Evolutionary conservation across 2,113 vertebrate species (phyloP), one percentile per base, ranked within the genome.

Genomic region (Catagonus wagneri): DNA sequence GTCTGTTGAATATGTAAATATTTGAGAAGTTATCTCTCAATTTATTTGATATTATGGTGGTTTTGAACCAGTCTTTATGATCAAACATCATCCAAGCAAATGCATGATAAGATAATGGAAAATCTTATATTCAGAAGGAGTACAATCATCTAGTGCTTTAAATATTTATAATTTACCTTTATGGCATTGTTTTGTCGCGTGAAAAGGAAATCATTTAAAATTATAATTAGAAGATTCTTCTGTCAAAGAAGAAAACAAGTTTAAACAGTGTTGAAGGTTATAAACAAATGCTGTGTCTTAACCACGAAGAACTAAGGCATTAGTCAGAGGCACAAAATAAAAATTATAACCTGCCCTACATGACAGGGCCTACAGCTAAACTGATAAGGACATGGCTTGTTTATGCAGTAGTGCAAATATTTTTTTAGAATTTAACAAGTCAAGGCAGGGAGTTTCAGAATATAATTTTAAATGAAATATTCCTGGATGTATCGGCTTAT

Each of bases 191-290:
- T 71, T 95, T 90, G 60, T 54, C 72, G 72, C 87, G 39, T 44
- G 71, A 76, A 88, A 92, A 60, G 22, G 20, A 78, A 96, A 93
- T 66, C 44, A 90, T 96, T 97, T 96, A 90, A 94, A 93, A 96
- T 97, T 96, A 44, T 90, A 88, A 94, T 78, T 29, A 86, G 54
- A 84, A 93, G 44, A 72, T 16, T 6, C 36, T 93, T 90, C 76
- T 92, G 76, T 66, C 52, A 97, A 52, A 39, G 52, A 72, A 61
- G 22, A 92, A 60, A 96, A 83, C 25, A 63, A 52, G 72, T 91
- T 93, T 80, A 63, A 50, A 78, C 13, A 32, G 54, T 63, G 12
- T 61, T 78, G 78, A 95, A 89, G 63, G 52, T 85, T 60, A 91
- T 36, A 88, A 93, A 97, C 54, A 95, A 83, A 94, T 69, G 74